Conservation (phyloP, 2,888 invertebrate genomes). For the Eristalinus sepulchralis region DNA sequence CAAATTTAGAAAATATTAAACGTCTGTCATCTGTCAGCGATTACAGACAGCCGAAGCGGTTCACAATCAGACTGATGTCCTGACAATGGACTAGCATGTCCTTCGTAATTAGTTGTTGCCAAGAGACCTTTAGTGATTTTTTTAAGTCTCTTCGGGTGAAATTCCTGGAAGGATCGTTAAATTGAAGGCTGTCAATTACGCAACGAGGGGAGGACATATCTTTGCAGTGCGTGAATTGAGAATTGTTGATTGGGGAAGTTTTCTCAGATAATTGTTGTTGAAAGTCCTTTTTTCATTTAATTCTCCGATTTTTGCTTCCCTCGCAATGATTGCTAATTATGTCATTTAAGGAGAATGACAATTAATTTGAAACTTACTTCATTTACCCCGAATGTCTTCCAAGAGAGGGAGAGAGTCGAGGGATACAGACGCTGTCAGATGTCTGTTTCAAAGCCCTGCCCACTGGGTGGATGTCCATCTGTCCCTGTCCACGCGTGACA, state of each 20-base stretch:
- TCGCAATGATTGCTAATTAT: slow-evolving; percentile 47
- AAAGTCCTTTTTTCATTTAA: slow-evolving; percentile 30
- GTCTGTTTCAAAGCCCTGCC: neutral
- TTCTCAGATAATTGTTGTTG: slow-evolving; percentile 46
- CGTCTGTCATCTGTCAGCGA: slow-evolving; percentile 45
- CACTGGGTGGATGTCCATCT: neutral
- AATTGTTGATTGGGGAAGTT: slow-evolving; percentile 58
- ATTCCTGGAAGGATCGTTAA: neutral
- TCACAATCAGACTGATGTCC: neutral
- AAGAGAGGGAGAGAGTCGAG: neutral
- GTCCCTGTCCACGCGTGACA: neutral
- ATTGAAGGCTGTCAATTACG: neutral
- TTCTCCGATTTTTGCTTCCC: neutral
- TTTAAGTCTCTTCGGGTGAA: neutral
- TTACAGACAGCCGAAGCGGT: neutral
- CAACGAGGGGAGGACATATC: neutral
- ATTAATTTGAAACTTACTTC: slow-evolving; percentile 34
- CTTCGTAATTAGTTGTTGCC: slow-evolving; percentile 52
- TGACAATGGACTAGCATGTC: slow-evolving; percentile 14
- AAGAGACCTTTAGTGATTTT: neutral
- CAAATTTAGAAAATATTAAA: slow-evolving; percentile 62
- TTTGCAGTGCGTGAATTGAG: neutral
- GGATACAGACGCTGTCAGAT: neutral
- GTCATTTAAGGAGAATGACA: slow-evolving; percentile 34
- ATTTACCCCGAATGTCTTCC: neutral